Evolutionary conservation across 2,888 invertebrate genomes (phyloP), one percentile per base, ranked within the genome.

Genomic region (Panopea generosa): DNA sequence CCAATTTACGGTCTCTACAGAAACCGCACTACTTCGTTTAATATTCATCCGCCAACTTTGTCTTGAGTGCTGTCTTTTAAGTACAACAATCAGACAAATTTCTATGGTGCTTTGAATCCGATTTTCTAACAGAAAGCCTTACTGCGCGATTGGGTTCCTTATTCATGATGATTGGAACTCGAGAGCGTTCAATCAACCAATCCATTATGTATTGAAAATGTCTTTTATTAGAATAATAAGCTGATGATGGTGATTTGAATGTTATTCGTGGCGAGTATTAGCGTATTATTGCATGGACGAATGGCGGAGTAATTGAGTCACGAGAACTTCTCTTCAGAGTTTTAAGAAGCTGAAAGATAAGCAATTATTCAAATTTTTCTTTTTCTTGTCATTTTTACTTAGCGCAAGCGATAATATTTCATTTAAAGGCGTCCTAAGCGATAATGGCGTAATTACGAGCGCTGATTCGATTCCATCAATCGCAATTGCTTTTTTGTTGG

Each of bases 281-380:
- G 57, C 79, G 72, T 71, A 72, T 75, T 79, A 75, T 79, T 68
- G 79, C 72, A 79, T 68, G 75, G 66, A 38, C 72, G 71, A 69
- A 75, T 59, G 71, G 69, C 52, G 68, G 40, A 75, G 55, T 79
- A 79, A 79, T 79, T 66, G 75, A 75, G 79, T 75, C 75, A 79
- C 72, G 72, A 57, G 49, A 72, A 62, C 43, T 43, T 38, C 61
- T 71, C 55, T 53, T 71, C 69, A 68, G 56, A 43, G 47, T 67
- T 66, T 55, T 59, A 50, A 53, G 71, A 52, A 38, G 24, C 59
- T 60, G 68, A 53, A 68, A 65, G 70, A 74, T 73, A 67, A 57
- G 71, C 78, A 78, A 78, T 78, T 78, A 78, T 78, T 78, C 78
- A 78, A 74, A 78, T 78, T 62, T 78, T 78, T 69, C 66, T 57